phyloP scores from a whole-genome alignment of 2,888 invertebrate species.

The Ditylenchus weischeri region DNA sequence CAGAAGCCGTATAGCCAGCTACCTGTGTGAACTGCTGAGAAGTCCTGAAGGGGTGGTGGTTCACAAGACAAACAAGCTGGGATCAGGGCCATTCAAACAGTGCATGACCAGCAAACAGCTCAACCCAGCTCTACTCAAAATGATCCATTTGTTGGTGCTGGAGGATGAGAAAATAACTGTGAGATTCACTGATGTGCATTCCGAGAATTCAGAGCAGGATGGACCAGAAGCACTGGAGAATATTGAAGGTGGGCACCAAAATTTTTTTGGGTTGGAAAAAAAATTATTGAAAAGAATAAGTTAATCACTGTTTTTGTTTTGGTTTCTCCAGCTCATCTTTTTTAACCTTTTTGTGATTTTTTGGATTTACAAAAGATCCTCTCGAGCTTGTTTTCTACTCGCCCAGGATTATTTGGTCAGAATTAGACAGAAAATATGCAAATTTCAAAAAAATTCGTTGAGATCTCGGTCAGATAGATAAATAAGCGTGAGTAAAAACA shows the following conservation, averaged over 20 bases:
- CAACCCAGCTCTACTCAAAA: constrained; percentile 59
- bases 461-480: no score
- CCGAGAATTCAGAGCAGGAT: background rate
- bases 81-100: constrained; percentile 4
- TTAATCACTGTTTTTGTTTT: constrained; percentile 11
- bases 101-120: background rate
- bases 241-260: constrained; percentile 11
- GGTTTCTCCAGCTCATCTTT: no score
- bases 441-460: no score
- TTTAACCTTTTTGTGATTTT: no score
- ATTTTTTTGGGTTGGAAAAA: no score
- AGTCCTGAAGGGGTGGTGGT: constrained; percentile 16
- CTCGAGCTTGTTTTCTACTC: no score
- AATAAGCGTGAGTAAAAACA: no score
- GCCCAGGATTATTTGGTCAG: no score
- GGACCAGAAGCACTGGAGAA: background rate
- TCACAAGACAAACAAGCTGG: no score
- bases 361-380: no score
- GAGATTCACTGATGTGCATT: constrained; percentile 28
- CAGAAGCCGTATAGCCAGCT: constrained; percentile 24
- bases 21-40: constrained; percentile 66
- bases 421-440: no score
- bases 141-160: constrained; percentile 36
- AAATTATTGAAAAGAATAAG: no score
- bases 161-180: constrained; percentile 33